These are phyloP conservation scores for Lineus longissimus DNA, from an alignment of 1,140 invertebrate genomes.

Conservation along the genomic window DNA sequence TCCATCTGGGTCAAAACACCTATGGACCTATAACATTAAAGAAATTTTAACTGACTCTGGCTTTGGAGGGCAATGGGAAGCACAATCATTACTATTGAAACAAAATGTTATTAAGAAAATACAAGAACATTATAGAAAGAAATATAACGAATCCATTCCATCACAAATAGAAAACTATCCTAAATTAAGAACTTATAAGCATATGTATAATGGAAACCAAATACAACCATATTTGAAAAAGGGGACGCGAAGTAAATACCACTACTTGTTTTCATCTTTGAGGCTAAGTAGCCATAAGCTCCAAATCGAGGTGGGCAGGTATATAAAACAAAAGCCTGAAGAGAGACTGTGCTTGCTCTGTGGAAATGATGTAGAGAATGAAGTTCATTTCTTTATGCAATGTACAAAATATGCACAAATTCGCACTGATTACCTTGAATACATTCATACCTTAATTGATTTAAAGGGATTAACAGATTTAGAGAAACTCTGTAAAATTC, in stretches of 20 bases:
- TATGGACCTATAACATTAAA: too few species aligned
- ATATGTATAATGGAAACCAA: not conserved
- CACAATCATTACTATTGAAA: too few species aligned
- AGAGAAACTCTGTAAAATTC: too few species aligned
- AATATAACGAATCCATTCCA: not conserved
- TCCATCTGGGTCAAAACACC: too few species aligned
- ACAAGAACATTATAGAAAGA: not conserved
- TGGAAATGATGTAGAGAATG: not conserved
- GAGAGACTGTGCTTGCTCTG: not conserved
- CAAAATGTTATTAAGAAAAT: not conserved
- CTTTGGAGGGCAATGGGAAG: too few species aligned
- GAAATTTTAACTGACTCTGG: too few species aligned
- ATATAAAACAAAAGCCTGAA: not conserved
- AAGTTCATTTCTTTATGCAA: not conserved
- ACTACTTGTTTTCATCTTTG: not conserved
- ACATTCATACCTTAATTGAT: too few species aligned
- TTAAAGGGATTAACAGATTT: too few species aligned
- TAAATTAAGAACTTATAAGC: not conserved
- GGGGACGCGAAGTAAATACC: not conserved
- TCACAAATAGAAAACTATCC: not conserved
- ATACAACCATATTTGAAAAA: not conserved
- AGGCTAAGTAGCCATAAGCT: not conserved
- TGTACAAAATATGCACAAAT: not conserved
- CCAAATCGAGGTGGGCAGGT: not conserved
- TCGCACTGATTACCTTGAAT: too few species aligned